Percentiles rank a stretch among this genome's conserved stretches.
phyloP scores from a whole-genome alignment of 2,113 vertebrate genomes.

The Amblyopsis rosae region DNA sequence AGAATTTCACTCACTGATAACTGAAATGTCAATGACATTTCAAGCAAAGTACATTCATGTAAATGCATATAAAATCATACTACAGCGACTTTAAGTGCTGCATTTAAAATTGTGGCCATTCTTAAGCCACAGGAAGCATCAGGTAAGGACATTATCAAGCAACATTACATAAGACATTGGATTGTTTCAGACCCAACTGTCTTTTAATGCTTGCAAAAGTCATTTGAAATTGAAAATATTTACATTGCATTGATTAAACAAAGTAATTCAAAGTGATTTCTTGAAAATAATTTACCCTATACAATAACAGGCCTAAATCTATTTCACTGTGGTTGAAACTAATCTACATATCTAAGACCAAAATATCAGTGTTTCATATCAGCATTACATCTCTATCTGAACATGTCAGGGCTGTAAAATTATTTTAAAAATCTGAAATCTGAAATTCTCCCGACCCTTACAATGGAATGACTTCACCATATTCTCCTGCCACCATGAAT shows the following conservation, averaged over 20 bases:
- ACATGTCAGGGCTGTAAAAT: too few relatives aligned
- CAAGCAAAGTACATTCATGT: too few relatives aligned
- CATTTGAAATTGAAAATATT: constrained; percentile 37
- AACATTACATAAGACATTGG: constrained; percentile 31
- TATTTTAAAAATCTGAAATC: too few relatives aligned
- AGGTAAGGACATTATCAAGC: constrained; percentile 19
- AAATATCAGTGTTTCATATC: background rate
- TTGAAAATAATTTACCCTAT: constrained; percentile 32
- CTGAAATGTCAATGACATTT: too few relatives aligned
- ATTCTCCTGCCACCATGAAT: constrained; percentile 21
- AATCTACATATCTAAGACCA: background rate
- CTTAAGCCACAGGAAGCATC: constrained; percentile 27
- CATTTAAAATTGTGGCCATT: constrained; percentile 19
- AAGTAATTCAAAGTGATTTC: constrained; percentile 42
- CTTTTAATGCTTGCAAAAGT: constrained; percentile 44
- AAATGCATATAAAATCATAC: too few relatives aligned
- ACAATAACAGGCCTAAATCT: constrained; percentile 23
- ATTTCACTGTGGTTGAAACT: constrained; percentile 17
- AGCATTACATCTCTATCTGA: too few relatives aligned
- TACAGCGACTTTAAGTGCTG: too few relatives aligned
- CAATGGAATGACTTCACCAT: constrained; percentile 12
- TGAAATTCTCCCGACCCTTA: background rate
- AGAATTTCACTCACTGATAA: too few relatives aligned
- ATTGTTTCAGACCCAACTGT: constrained; percentile 47
- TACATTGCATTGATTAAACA: constrained; percentile 7